Percentiles rank a stretch among this genome's conserved stretches.
These are phyloP conservation scores for Pocillopora damicornis DNA, from an alignment of 64 coral and sea anemone species.

Conservation along the genomic window DNA sequence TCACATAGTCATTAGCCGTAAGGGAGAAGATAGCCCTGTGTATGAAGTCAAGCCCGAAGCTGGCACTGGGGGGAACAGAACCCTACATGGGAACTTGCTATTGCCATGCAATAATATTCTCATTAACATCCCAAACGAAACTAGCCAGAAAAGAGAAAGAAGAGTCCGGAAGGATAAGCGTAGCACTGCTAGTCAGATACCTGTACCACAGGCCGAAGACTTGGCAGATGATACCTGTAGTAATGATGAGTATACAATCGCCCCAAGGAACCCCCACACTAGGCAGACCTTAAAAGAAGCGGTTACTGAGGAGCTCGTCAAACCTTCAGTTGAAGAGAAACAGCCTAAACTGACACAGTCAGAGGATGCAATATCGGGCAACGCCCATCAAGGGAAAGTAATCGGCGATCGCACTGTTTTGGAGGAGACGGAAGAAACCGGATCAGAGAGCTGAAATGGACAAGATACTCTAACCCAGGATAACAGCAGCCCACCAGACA, in stretches of 20 bases:
- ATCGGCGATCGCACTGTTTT: neutral
- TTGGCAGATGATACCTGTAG: neutral
- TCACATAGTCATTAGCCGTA: constrained; percentile 17
- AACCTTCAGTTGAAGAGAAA: neutral
- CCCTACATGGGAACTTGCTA: constrained; percentile 39
- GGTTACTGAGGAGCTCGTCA: neutral
- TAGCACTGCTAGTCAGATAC: neutral
- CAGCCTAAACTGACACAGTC: neutral
- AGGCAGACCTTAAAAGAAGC: neutral
- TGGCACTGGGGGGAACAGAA: no score
- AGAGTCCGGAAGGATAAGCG: neutral
- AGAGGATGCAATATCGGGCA: neutral
- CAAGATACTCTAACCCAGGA: neutral
- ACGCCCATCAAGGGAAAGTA: neutral
- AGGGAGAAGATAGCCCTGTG: neutral
- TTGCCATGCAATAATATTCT: constrained; percentile 28
- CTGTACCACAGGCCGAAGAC: neutral
- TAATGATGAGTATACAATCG: neutral
- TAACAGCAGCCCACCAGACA: neutral
- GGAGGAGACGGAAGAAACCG: neutral
- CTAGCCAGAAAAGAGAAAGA: neutral
- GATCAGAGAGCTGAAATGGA: neutral
- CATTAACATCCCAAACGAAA: neutral
- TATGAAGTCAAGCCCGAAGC: constrained; percentile 9
- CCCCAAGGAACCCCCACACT: neutral